Base-by-base conservation (phyloP, 2,888 invertebrate species). In the Patella pellucida region DNA sequence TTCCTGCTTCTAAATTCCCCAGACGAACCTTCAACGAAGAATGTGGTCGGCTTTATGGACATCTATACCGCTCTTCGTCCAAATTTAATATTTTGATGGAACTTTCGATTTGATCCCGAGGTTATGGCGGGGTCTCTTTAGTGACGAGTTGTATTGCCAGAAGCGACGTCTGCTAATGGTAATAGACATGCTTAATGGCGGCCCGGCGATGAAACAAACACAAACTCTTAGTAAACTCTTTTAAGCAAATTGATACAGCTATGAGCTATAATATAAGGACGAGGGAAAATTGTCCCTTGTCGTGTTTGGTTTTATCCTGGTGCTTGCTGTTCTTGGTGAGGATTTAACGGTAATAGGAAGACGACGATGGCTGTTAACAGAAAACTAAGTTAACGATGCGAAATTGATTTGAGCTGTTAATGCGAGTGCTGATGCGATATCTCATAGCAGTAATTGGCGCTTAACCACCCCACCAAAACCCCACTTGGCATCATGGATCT, bases 391-490 rank as follows among this genome's bases (percentile, higher is more conserved):
- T 62, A 62, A 67, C 68, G 50, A 31, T 15, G 50, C 67, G 51
- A 68, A 73, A 73, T 68, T 73, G 68, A 73, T 73, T 73, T 41
- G 51, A 68, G 52, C 52, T 68, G 73, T 41, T 73, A 73, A 73
- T 73, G 19, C 52, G 73, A 67, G 73, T 68, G 67, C 41, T 74
- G 74, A 74, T 69, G 74, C 70, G 74, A 70, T 71, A 71, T 71
- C 67, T 31, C 19, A n/a, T 50, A 27, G 74, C 74, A 70, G 19
- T 74, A 71, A 74, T 74, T 69, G 74, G 56, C 62, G 67, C 62
- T 23, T 70, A 74, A 74, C 74, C 67, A 74, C 70, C 74, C 67
- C 27, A 70, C 71, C 62, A 74, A 41, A 23, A 23, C 62, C 62
- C 50, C 68, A 68, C 41, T 73, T 68, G 68, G 50, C 68, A 14